phyloP scores from a whole-genome alignment of 2,888 invertebrate genomes.

The Sphinx pinastri region DNA sequence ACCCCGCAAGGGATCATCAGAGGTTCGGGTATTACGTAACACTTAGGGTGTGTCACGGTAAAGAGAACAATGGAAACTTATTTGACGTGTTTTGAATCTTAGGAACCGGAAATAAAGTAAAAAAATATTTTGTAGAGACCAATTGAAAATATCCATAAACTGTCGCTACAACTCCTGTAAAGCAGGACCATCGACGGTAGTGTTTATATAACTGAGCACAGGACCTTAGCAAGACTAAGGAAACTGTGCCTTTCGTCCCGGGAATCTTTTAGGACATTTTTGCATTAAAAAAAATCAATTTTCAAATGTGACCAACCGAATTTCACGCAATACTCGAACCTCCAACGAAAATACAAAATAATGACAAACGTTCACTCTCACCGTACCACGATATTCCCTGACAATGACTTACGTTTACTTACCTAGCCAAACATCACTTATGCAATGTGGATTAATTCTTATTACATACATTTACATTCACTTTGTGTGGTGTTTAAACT shows the following conservation, averaged over 20 bases:
- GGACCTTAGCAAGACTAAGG: too few species aligned
- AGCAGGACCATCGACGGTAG: too few species aligned
- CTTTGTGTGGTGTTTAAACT: slow-evolving; percentile 47
- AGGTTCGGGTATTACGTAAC: background rate
- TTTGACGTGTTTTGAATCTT: too few species aligned
- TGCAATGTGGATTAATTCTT: slow-evolving; percentile 32
- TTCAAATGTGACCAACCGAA: background rate
- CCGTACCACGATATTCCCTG: slow-evolving; percentile 57
- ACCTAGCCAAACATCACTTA: slow-evolving; percentile 77
- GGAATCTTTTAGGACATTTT: too few species aligned
- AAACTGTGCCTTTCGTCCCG: too few species aligned
- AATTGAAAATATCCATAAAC: too few species aligned
- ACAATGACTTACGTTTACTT: slow-evolving; percentile 74
- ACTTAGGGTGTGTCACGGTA: background rate
- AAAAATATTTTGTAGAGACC: too few species aligned
- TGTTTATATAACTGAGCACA: too few species aligned
- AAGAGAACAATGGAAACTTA: too few species aligned
- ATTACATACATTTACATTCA: slow-evolving; percentile 13
- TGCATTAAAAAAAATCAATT: too few species aligned
- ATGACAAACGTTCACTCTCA: slow-evolving; percentile 5
- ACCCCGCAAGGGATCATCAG: background rate
- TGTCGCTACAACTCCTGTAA: too few species aligned
- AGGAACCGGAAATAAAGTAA: too few species aligned
- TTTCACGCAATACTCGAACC: background rate
- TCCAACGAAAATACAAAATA: background rate